A percentile compares a stretch with the other conserved stretches of the same genome.
These are phyloP conservation scores for Creontiades dilutus DNA, from an alignment of 2,888 invertebrate species.

Conservation along the genomic window DNA sequence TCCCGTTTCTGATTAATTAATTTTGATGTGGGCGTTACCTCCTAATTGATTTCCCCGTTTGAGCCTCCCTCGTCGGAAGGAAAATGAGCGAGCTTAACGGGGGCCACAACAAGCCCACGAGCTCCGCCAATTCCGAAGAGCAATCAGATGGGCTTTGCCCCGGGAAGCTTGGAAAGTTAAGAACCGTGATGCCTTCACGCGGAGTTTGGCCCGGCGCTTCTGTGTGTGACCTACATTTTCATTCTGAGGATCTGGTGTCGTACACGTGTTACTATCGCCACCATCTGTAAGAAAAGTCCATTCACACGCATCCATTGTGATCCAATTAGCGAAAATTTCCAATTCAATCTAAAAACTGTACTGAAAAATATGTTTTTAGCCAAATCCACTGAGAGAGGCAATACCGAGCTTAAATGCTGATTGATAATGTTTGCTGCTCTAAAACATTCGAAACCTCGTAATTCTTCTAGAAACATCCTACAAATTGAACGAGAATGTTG, in stretches of 20 bases:
- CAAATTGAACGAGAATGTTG: too few relatives aligned
- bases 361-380: too few relatives aligned
- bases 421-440: too few relatives aligned
- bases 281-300: too few relatives aligned
- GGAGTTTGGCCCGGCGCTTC: neutral
- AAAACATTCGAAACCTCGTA: too few relatives aligned
- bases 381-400: too few relatives aligned
- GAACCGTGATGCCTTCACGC: slow-evolving; percentile 21
- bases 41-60: slow-evolving; percentile 25
- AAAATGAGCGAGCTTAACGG: neutral
- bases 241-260: neutral
- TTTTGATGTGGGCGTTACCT: slow-evolving; percentile 30
- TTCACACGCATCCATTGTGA: too few relatives aligned
- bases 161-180: slow-evolving; percentile 3
- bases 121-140: neutral
- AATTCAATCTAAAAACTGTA: too few relatives aligned
- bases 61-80: neutral
- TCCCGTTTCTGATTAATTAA: slow-evolving; percentile 25
- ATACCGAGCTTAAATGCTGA: too few relatives aligned
- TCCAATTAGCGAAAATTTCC: too few relatives aligned
- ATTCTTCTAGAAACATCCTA: too few relatives aligned
- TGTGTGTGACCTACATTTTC: neutral
- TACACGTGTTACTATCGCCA: too few relatives aligned
- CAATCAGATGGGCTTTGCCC: slow-evolving; percentile 12
- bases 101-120: neutral